Evolutionary conservation across 1,140 invertebrate species (phyloP), one percentile per base, ranked within the genome.

Genomic region (Lepidurus apus): DNA sequence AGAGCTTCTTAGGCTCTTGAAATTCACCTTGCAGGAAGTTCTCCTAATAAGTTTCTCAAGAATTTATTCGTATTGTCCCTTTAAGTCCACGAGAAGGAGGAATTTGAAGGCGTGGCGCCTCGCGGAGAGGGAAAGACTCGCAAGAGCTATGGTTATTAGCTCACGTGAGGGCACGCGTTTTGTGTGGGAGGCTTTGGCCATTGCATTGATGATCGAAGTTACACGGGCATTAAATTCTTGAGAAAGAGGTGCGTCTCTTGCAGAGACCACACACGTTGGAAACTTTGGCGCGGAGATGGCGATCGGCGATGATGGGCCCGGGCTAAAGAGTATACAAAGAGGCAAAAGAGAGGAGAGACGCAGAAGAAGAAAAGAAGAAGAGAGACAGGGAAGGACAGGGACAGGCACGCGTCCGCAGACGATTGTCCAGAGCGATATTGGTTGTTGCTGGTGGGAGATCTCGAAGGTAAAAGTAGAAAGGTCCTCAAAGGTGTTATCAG

Each of bases 361-460:
- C 34, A 34, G 34, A 34, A 34, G 34, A 34, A 34, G 34, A 34
- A 34, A 34, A 34, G 34, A 26, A 26, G 26, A 34, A 34, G 34
- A 34, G 3, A 34, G 34, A 34, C 34, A 34, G 34, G 34, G 34
- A 34, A 34, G 34, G 34, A 34, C 34, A 34, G 53, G 53, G 53
- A 65, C 53, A 65, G 53, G 53, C 53, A 65, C 53, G 53, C 53
- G 53, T 65, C 53, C 21, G 4, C 21, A 65, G 53, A 65, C 53
- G 53, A 65, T 65, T n/a, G 53, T 65, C 53, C 17, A 21, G 53
- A 65, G 53, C 21, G 53, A 65, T 65, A 65, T 65, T 21, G 53
- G 53, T 65, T 65, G 53, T 65, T 65, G 53, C 53, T 65, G 53
- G 53, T 65, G 53, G 53, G 53, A 65, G 53, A 65, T 65, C 13